These are phyloP conservation scores for Leucoraja ocellata DNA, from an alignment of 2,797 vertebrate species.

Conservation along the genomic window DNA sequence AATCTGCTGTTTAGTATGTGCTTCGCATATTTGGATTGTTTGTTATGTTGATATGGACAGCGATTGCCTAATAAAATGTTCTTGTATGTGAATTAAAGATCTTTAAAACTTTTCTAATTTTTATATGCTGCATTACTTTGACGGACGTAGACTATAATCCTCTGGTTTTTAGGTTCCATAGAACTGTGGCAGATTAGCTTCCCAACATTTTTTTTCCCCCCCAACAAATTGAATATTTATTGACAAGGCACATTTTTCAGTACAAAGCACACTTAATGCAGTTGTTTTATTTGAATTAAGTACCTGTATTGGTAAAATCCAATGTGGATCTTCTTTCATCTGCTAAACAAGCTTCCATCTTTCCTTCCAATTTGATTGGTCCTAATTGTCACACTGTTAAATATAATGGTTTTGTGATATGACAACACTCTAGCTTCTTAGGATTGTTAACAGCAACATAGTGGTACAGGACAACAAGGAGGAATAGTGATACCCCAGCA, in stretches of 20 bases:
- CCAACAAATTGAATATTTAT: slow-evolving; percentile 13
- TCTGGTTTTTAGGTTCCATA: background rate
- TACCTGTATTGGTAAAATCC: slow-evolving; percentile 8
- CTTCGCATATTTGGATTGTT: background rate
- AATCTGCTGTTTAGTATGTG: background rate
- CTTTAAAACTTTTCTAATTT: background rate
- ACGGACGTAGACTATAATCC: background rate
- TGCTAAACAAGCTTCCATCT: background rate
- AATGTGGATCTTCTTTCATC: slow-evolving; percentile 5
- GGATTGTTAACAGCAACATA: slow-evolving; percentile 98
- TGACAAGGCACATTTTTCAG: slow-evolving; percentile 25
- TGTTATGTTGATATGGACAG: background rate
- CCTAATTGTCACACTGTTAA: slow-evolving; percentile 39
- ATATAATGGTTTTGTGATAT: background rate
- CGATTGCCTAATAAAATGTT: background rate
- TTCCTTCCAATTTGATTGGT: slow-evolving; percentile 38
- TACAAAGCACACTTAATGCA: background rate
- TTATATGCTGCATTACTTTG: background rate
- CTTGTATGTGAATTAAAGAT: background rate
- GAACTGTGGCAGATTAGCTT: background rate
- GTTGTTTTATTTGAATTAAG: background rate
- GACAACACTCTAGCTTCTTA: slow-evolving; percentile 78
- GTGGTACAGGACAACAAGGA: slow-evolving; percentile 89
- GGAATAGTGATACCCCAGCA: slow-evolving; percentile 90
- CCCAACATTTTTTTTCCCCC: background rate